Base-by-base conservation (phyloP, 2,797 vertebrate species). In the Lacerta agilis region DNA sequence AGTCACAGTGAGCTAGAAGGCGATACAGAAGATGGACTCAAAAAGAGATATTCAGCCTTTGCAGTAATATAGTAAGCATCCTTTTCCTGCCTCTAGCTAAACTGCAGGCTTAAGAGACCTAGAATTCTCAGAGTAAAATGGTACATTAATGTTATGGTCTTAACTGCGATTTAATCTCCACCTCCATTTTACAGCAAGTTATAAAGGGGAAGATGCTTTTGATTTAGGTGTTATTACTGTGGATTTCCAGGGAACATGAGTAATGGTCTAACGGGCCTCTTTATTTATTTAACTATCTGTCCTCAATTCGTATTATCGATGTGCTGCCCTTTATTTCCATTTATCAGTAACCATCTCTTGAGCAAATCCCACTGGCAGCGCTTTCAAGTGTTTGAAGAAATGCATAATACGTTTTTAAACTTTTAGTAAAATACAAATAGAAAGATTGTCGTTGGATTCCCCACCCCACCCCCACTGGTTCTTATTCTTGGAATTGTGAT, bases 151-250 rank as follows among this genome's bases (percentile, higher is more conserved):
- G 11, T 58, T 85, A 85, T 82, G 67, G 15, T 38, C 33, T 88
- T 84, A 79, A 89, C 78, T 67, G 55, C 87, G 91, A 91, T 76
- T 76, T 86, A 85, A 55, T 90, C 81, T 82, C 91, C 92, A 93
- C 72, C 36, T 90, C 71, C 73, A 8, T 76, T 93, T 93, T 93
- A 93, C 86, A 20, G 84, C 85, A 83, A 58, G 83, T 92, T 83
- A 88, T 86, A 89, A 94, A 93, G 85, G 73, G 83, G 45, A 67
- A 91, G 84, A 79, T 88, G 87, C 83, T 89, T 94, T 91, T 89
- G 88, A 83, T 88, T 90, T 91, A 55, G 33, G 36, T 92, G 66
- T 88, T 69, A 83, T 86, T 83, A 55, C 17, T 87, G 86, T 89
- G 73, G 67, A 87, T 91, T 85, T 88, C 79, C 89, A 90, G 76